Evolutionary conservation across 2,888 invertebrate genomes (phyloP), one percentile per base, ranked within the genome.

Genomic region (Thymelicus sylvestris): DNA sequence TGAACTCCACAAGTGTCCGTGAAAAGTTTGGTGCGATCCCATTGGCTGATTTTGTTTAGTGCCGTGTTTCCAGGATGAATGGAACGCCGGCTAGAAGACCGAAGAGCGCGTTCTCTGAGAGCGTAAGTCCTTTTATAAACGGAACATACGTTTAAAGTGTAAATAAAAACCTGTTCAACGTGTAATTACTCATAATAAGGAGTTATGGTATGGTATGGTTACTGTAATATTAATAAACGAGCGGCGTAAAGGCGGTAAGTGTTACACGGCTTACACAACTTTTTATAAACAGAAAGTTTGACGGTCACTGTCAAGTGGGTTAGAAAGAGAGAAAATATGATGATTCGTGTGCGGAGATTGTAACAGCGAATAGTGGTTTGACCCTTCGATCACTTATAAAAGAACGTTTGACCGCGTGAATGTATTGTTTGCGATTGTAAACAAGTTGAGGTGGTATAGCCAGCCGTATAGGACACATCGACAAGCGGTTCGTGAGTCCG

Each of bases 61-160:
- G 77, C 76, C 74, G 81, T 81, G 78, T 83, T 31, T 31, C 81
- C 87, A 88, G 83, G 84, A 93, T 93, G 93, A 93, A 93, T 89
- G 93, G 92, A 79, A 91, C 92, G 77, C 93, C 93, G 77, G 82
- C 90, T 71, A 88, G 93, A 79, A 90, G 90, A 81, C 91, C 93
- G 57, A 93, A 92, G 84, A 93, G 87, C 81, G 92, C 92, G 78
- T 93, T 93, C 82, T 92, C 91, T 76, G 93, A 93, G 82, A 87
- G 86, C 90, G 93, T 92, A 84, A 88, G 91, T 80, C 66, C 68
- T 74, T 73, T 64, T 64, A 63, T 47, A 63, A 57, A 48, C 38
- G 13, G 7, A 50, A 6, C 10, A 12, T 44, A 44, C 44, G 12
- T 10, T 44, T 12, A 12, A 12, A 44, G 12, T 44, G 4, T 44